phyloP scores from a whole-genome alignment of 1,140 invertebrate genomes.

The Sarcophaga peregrina region DNA sequence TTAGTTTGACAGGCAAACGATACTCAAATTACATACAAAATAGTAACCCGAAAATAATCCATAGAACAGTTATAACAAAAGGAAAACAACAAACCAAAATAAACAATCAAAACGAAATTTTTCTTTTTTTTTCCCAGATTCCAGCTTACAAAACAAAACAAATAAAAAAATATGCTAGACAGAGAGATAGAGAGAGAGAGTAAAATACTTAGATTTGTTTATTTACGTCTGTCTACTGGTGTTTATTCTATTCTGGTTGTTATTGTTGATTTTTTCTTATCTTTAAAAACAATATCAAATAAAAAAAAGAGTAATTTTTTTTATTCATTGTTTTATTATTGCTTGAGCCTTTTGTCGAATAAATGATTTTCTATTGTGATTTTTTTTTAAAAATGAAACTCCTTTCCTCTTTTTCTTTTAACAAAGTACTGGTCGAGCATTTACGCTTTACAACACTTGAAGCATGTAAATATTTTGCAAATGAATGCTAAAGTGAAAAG shows the following conservation, averaged over 20 bases:
- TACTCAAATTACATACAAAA: slow-evolving; percentile 36
- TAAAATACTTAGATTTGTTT: background rate
- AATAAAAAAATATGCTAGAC: background rate
- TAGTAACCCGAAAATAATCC: background rate
- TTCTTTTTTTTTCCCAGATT: background rate
- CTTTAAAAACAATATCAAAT: no score
- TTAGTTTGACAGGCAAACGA: slow-evolving; percentile 32
- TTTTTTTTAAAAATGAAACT: background rate
- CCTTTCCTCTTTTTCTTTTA: no score
- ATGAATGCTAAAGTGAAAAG: no score
- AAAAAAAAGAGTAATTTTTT: no score
- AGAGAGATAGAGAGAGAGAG: background rate
- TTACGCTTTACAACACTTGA: no score
- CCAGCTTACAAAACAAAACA: no score
- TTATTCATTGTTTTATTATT: background rate
- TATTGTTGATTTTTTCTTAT: no score
- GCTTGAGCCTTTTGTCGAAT: background rate
- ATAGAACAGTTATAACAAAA: background rate
- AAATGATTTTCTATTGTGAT: background rate
- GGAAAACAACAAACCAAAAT: background rate
- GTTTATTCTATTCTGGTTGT: no score
- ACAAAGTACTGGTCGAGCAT: no score
- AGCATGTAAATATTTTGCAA: no score
- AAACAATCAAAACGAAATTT: background rate
- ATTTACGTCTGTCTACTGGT: background rate